A percentile compares a stretch with the other conserved stretches of the same genome.
These are phyloP conservation scores for Anguilla anguilla DNA, from an alignment of 2,797 vertebrate species.

Conservation along the genomic window DNA sequence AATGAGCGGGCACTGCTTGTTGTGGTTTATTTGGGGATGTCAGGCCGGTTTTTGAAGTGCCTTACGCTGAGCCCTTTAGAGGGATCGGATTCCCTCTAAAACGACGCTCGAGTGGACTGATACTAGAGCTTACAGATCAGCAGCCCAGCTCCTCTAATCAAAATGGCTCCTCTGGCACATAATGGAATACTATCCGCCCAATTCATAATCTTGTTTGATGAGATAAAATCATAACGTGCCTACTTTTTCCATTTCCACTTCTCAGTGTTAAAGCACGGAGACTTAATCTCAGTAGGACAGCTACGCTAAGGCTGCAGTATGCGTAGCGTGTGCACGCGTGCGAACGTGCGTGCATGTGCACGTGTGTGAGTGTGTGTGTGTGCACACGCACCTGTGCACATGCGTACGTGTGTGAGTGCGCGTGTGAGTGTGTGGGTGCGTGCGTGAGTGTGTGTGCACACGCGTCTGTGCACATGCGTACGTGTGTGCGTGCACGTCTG, in stretches of 20 bases:
- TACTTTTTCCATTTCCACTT: neutral
- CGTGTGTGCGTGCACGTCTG: neutral
- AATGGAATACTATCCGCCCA: neutral
- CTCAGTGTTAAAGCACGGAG: neutral
- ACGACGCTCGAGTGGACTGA: neutral
- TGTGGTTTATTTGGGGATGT: neutral
- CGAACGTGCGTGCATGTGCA: too few relatives aligned
- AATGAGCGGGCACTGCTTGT: neutral
- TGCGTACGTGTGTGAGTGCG: neutral
- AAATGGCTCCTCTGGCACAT: neutral
- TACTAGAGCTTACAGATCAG: neutral
- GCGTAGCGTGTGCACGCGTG: neutral
- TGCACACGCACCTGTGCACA: conserved; percentile 15
- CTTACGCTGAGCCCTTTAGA: neutral
- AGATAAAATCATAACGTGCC: neutral
- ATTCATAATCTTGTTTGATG: neutral
- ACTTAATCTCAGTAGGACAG: neutral
- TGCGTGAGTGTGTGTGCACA: too few relatives aligned
- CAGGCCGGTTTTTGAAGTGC: neutral
- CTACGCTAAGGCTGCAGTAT: neutral
- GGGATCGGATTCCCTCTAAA: neutral
- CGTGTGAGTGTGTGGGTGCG: conserved; percentile 8
- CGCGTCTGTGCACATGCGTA: too few relatives aligned
- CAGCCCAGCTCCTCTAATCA: neutral
- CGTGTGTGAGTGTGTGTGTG: neutral